Evolutionary conservation across 2,888 invertebrate genomes (phyloP).

Genomic region (Molanna angustata): DNA sequence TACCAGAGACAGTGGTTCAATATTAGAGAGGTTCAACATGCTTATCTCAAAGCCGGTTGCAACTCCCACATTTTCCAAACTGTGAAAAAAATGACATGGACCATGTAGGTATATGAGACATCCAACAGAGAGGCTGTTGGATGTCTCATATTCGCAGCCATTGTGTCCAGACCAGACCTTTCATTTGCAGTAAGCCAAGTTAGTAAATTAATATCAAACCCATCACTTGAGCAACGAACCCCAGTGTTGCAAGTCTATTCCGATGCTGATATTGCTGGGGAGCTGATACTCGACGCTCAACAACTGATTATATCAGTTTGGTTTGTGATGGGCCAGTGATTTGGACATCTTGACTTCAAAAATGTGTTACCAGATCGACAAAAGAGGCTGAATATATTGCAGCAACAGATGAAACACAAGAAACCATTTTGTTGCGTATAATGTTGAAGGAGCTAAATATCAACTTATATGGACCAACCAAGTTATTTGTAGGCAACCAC

Average conservation of each 20-base stretch:
- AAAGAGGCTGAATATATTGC: neutral
- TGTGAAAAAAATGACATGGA: no score
- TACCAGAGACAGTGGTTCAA: no score
- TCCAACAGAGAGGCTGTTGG: no score
- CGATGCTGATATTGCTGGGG: neutral
- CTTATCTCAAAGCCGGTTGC: no score
- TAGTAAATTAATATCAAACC: no score
- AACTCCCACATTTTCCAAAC: no score
- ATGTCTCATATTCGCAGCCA: no score
- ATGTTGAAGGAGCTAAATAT: neutral
- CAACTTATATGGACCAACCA: neutral
- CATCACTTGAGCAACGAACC: no score
- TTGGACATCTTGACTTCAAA: neutral
- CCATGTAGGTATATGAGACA: no score
- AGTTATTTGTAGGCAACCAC: neutral
- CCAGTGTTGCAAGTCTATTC: neutral
- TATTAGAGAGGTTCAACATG: no score
- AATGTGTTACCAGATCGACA: neutral
- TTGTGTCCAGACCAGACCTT: no score
- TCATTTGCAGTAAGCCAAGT: no score
- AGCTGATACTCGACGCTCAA: neutral
- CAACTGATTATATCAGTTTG: neutral
- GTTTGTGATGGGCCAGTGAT: neutral
- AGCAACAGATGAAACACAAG: neutral
- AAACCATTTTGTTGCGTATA: neutral